These are phyloP conservation scores for Synergus japonicus DNA, from an alignment of 2,888 invertebrate species.

Conservation along the genomic window DNA sequence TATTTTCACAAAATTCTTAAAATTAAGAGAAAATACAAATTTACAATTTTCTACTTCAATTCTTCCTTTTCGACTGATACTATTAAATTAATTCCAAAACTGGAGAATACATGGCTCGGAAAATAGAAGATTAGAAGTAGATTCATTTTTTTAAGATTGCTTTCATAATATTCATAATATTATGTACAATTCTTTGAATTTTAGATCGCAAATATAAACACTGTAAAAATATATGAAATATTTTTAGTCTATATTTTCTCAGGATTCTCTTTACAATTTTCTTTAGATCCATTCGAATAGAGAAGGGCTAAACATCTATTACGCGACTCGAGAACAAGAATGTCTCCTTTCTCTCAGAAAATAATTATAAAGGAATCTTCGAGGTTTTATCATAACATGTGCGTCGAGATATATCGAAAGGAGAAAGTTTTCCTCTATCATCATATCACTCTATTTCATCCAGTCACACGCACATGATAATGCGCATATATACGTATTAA, in stretches of 20 bases:
- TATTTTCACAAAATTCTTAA: neutral
- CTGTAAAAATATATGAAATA: neutral
- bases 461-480: slow-evolving; percentile 54
- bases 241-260: neutral
- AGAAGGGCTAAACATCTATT: slow-evolving; percentile 13
- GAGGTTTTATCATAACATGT: slow-evolving; percentile 36
- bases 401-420: slow-evolving; percentile 31
- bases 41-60: slow-evolving; percentile 26
- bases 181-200: no score
- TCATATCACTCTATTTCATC: slow-evolving; percentile 45
- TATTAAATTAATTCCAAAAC: neutral
- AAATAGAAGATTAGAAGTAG: neutral
- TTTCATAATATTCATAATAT: neutral
- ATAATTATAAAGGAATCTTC: slow-evolving; percentile 35
- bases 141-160: neutral
- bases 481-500: slow-evolving; percentile 54
- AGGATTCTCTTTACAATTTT: slow-evolving; percentile 21
- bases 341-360: slow-evolving; percentile 39
- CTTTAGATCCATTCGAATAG: neutral
- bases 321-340: slow-evolving; percentile 28
- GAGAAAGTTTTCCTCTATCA: slow-evolving; percentile 36
- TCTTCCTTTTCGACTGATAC: neutral
- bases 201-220: neutral
- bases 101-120: neutral
- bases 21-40: slow-evolving; percentile 27